phyloP scores from a whole-genome alignment of 1,140 invertebrate genomes.

The Ericerus pela region DNA sequence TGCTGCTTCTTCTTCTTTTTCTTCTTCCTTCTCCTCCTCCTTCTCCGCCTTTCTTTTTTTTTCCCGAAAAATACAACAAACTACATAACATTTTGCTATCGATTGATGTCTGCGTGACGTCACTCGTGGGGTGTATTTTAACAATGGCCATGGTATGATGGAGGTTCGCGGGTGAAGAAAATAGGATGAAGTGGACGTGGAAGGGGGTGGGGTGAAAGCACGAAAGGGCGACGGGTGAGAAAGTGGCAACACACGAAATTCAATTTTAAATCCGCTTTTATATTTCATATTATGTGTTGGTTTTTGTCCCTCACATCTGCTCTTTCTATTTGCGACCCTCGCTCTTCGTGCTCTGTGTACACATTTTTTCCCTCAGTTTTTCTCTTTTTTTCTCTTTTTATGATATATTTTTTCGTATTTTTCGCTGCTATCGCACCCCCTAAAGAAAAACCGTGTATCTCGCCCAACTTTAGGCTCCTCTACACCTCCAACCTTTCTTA shows the following conservation, averaged over 20 bases:
- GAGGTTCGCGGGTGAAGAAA: too few relatives aligned
- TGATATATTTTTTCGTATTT: too few relatives aligned
- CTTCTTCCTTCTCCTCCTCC: too few relatives aligned
- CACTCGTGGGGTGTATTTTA: slow-evolving; percentile 11
- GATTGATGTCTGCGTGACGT: slow-evolving; percentile 11
- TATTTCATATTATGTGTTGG: slow-evolving; percentile 10
- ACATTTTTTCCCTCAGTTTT: neutral
- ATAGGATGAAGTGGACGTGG: too few relatives aligned
- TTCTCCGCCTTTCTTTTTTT: too few relatives aligned
- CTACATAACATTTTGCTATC: slow-evolving; percentile 10
- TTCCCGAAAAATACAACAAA: slow-evolving; percentile 8
- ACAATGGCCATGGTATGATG: too few relatives aligned
- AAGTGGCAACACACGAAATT: slow-evolving; percentile 12
- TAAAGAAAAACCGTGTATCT: too few relatives aligned
- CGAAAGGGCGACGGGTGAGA: too few relatives aligned
- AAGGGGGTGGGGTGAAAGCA: too few relatives aligned
- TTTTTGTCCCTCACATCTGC: slow-evolving; percentile 10
- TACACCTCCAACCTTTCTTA: neutral
- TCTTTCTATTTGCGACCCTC: slow-evolving; percentile 1
- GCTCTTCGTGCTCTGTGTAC: neutral
- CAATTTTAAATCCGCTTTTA: slow-evolving; percentile 12
- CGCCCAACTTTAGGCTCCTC: too few relatives aligned
- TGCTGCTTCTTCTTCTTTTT: too few relatives aligned
- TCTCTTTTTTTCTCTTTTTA: neutral
- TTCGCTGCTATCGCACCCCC: too few relatives aligned